Percentiles rank a stretch among this genome's conserved stretches.
These are phyloP conservation scores for Isotomurus palustris DNA, from an alignment of 2,888 invertebrate genomes.

Conservation along the genomic window DNA sequence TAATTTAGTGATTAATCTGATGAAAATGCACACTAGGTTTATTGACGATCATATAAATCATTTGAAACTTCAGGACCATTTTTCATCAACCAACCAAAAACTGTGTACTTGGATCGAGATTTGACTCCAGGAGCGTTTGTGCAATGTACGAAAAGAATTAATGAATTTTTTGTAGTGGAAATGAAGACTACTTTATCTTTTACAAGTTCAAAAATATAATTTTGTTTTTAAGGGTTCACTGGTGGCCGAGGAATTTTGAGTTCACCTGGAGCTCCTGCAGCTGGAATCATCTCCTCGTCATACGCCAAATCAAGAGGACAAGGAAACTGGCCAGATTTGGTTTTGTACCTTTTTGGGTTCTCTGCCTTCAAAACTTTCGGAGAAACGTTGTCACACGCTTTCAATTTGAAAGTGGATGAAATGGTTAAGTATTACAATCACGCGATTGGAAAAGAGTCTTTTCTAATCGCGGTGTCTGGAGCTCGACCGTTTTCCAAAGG, in stretches of 20 bases:
- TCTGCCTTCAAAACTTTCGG: neutral
- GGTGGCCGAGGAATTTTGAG: constrained; percentile 25
- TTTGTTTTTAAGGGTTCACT: constrained; percentile 14
- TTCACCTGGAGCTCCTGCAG: constrained; percentile 26
- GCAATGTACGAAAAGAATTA: constrained; percentile 16
- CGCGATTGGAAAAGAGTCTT: constrained; percentile 21
- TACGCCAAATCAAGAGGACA: constrained; percentile 28
- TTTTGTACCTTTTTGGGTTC: constrained; percentile 7
- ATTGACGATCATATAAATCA: neutral
- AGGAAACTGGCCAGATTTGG: constrained; percentile 32
- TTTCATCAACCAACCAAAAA: constrained; percentile 18
- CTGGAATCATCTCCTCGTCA: constrained; percentile 18
- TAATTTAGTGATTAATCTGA: too few species aligned
- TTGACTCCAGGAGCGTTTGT: constrained; percentile 17
- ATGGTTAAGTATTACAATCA: constrained; percentile 22
- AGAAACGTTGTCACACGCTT: constrained; percentile 1
- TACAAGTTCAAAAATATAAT: too few species aligned
- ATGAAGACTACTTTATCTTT: too few species aligned
- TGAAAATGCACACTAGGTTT: neutral
- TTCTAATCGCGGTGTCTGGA: constrained; percentile 22
- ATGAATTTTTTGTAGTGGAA: too few species aligned
- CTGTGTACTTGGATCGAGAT: constrained; percentile 23
- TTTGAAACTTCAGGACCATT: constrained; percentile 23
- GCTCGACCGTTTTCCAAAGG: constrained; percentile 26
- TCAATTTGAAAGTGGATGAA: constrained; percentile 18